phyloP scores from a whole-genome alignment of 2,797 vertebrate species.

The Notolepis coatsorum region DNA sequence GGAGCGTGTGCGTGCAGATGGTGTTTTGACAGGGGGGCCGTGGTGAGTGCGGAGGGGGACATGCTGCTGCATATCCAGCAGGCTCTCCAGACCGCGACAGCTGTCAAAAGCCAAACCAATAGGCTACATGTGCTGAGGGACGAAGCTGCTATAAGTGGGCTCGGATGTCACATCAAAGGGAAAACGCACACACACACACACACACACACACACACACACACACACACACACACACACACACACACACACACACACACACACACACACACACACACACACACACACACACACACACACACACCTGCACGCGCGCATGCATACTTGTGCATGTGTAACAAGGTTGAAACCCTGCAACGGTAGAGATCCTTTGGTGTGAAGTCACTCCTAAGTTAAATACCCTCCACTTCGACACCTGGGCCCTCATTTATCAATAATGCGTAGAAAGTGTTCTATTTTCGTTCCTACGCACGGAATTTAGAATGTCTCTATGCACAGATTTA shows the following conservation, averaged over 20 bases:
- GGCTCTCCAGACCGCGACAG: constrained; percentile 39
- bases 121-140: constrained; percentile 24
- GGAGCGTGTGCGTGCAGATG: too few species aligned
- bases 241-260: neutral
- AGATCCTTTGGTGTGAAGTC: too few species aligned
- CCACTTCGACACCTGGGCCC: too few species aligned
- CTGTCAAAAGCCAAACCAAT: constrained; percentile 47
- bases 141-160: neutral
- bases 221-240: neutral
- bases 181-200: neutral
- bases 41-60: neutral
- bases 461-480: too few species aligned
- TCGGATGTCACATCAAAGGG: constrained; percentile 9
- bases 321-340: too few species aligned
- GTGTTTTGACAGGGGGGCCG: too few species aligned
- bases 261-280: neutral
- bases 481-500: too few species aligned
- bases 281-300: neutral
- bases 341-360: too few species aligned
- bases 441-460: too few species aligned
- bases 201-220: neutral
- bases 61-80: constrained; percentile 22
- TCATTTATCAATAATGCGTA: too few species aligned
- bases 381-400: too few species aligned
- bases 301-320: neutral